Base-by-base conservation (phyloP, 1,140 invertebrate genomes). In the Trachymyrmex cornetzi region DNA sequence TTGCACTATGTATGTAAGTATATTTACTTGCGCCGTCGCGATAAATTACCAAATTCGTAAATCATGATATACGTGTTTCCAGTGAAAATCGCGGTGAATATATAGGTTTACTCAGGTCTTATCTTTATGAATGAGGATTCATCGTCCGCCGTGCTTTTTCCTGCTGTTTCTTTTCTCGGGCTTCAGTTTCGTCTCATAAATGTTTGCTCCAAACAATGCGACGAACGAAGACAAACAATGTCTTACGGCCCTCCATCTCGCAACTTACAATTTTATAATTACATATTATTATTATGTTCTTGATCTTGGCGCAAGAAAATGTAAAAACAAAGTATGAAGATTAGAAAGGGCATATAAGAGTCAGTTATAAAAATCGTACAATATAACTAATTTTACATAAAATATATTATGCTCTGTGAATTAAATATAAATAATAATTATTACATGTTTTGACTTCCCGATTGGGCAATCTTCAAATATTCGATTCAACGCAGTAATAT, bases 71-170 rank as follows among this genome's bases (percentile, higher is more conserved):
- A 75, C 55, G 69, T 7, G 38, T 61, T 84, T 61, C 34, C 55
- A 59, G 55, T 69, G 38, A 61, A 75, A 84, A 84, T 53, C 80
- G 24, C 69, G 30, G 27, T 22, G 77, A 85, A 89, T 88, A 77
- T 77, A 87, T 85, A 80, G 50, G 67, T 69, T 82, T 84, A 53
- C 61, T 4, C 5, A 22, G 34, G 61, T 69, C 61, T 72, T 88
- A 87, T 84, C 80, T 84, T 61, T 75, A 75, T 75, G 80, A 84
- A 84, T 84, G 80, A 75, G 69, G 71, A 84, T 84, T 84, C 80
- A 84, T 75, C 80, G 80, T 82, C 67, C 80, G 67, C 69, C 34
- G 30, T 74, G 57, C 19, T 75, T 72, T 30, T 50, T 75, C 80
- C 38, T 59, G 6, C 80, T 30, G 55, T 84, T 74, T 75, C 80